Conservation (phyloP, 2,888 invertebrate genomes). For the Altica lythri region DNA sequence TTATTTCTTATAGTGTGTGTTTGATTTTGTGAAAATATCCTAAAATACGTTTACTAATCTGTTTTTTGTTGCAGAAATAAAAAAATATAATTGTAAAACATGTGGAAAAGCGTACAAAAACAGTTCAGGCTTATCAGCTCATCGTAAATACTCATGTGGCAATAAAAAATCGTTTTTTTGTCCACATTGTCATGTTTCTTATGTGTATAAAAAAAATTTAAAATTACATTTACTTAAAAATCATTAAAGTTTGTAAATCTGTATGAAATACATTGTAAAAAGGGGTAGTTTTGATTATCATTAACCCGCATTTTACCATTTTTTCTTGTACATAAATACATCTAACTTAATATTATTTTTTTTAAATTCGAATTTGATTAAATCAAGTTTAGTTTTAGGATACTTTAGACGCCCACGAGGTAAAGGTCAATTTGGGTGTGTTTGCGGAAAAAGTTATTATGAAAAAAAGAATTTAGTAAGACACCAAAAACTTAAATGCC, state of each 20-base stretch:
- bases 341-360: neutral
- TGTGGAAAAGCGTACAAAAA: conserved; percentile 31
- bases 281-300: too few species aligned
- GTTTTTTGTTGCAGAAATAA: neutral
- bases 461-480: conserved; percentile 44
- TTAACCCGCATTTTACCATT: too few species aligned
- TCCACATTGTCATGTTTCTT: conserved; percentile 32
- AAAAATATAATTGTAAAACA: conserved; percentile 22
- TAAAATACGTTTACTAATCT: too few species aligned
- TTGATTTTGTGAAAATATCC: too few species aligned
- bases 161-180: conserved; percentile 36
- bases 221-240: conserved; percentile 32
- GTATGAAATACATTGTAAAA: too few species aligned
- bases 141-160: conserved; percentile 35
- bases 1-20: too few species aligned
- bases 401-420: conserved; percentile 41
- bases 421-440: conserved; percentile 40
- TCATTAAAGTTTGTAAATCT: too few species aligned
- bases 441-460: conserved; percentile 44
- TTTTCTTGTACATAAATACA: too few species aligned
- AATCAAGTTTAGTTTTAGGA: conserved; percentile 4
- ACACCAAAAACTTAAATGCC: conserved; percentile 42
- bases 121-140: conserved; percentile 31
- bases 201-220: conserved; percentile 38
- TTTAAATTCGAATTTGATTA: neutral